phyloP scores from a whole-genome alignment of 2,797 vertebrate genomes.

The Sebastes flavidus region DNA sequence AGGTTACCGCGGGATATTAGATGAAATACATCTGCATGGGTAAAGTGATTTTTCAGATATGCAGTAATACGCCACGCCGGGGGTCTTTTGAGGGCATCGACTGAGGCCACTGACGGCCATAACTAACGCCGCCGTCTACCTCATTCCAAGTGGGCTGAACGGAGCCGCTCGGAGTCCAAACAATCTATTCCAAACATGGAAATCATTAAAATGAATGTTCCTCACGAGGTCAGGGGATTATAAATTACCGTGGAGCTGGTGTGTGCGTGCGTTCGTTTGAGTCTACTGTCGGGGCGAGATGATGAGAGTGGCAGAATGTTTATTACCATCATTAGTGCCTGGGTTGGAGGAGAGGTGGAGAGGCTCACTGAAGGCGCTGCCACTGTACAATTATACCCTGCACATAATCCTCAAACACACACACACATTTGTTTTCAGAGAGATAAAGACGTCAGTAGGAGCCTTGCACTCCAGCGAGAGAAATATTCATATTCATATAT shows the following conservation, averaged over 20 bases:
- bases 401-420: constrained; percentile 27
- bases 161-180: neutral
- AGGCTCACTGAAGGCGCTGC: neutral
- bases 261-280: neutral
- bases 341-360: neutral
- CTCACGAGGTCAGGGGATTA: neutral
- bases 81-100: neutral
- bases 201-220: neutral
- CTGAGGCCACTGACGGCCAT: neutral
- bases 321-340: constrained; percentile 10
- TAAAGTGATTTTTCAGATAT: constrained; percentile 7
- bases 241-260: neutral
- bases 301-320: constrained; percentile 13
- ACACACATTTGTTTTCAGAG: neutral
- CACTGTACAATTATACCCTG: neutral
- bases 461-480: no score
- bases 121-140: neutral
- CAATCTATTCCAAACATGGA: neutral
- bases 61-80: neutral
- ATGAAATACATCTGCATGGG: neutral
- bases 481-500: no score
- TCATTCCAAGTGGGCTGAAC: neutral
- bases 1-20: neutral
- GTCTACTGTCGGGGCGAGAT: neutral
- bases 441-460: neutral